Conservation (phyloP, 2,888 invertebrate genomes). For the Drosophila paranaensis region DNA sequence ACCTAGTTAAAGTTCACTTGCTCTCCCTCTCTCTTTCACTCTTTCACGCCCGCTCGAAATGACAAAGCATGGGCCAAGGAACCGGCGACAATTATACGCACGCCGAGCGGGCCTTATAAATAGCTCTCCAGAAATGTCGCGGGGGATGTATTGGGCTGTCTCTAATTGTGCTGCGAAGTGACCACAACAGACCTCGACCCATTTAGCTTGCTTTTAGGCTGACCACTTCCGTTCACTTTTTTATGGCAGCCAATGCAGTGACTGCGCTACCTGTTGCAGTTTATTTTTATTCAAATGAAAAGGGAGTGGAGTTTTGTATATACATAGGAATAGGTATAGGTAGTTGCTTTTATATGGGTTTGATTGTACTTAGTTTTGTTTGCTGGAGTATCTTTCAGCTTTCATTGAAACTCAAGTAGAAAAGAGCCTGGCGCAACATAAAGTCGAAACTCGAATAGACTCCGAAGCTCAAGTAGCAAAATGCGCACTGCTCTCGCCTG, state of each 20-base stretch:
- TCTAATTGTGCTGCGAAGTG: conserved; percentile 15
- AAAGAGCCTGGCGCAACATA: too few species aligned
- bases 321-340: not conserved
- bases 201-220: conserved; percentile 44
- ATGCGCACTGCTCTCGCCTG: not conserved
- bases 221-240: conserved; percentile 36
- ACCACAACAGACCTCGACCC: conserved; percentile 53
- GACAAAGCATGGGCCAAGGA: conserved; percentile 17
- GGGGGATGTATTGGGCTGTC: not conserved
- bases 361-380: not conserved
- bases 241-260: conserved; percentile 10
- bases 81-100: conserved; percentile 57
- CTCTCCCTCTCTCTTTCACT: not conserved
- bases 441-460: not conserved
- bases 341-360: not conserved
- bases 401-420: too few species aligned
- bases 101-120: conserved; percentile 25
- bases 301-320: not conserved
- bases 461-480: not conserved
- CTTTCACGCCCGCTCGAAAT: not conserved
- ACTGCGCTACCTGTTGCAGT: conserved; percentile 47
- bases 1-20: conserved; percentile 23
- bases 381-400: not conserved
- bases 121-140: conserved; percentile 39
- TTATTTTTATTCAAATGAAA: not conserved